phyloP scores from a whole-genome alignment of 2,888 invertebrate species.

The Nebria salina region DNA sequence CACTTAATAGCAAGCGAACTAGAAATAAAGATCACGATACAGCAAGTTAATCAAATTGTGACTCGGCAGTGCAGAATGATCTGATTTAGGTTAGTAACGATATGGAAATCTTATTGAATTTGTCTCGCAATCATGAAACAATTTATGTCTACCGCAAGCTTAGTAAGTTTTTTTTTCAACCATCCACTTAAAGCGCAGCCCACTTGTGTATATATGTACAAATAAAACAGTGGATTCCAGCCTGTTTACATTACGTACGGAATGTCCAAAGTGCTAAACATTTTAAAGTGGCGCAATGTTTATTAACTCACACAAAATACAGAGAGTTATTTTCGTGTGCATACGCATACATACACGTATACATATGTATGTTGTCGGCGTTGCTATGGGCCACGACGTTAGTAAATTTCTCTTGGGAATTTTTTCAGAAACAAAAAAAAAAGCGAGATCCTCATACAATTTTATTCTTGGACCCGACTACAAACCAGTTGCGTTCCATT shows the following conservation, averaged over 20 bases:
- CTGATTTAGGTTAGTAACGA: neutral
- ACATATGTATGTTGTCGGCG: neutral
- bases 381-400: neutral
- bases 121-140: neutral
- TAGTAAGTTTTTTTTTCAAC: neutral
- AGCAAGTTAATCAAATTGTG: constrained; percentile 20
- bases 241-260: constrained; percentile 29
- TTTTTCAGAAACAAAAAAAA: neutral
- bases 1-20: constrained; percentile 11
- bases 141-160: neutral
- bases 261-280: constrained; percentile 40
- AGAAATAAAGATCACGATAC: constrained; percentile 12
- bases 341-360: neutral
- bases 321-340: constrained; percentile 26
- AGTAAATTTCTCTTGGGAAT: neutral
- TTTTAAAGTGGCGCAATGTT: constrained; percentile 39
- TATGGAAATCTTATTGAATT: neutral
- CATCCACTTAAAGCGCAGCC: neutral
- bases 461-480: neutral
- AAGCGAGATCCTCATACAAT: neutral
- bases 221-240: constrained; percentile 14
- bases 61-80: neutral
- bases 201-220: neutral
- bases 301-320: constrained; percentile 41
- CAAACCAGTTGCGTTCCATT: no score